Evolutionary conservation across 2,113 vertebrate genomes (phyloP).

Genomic region (Macquaria ambigua): DNA sequence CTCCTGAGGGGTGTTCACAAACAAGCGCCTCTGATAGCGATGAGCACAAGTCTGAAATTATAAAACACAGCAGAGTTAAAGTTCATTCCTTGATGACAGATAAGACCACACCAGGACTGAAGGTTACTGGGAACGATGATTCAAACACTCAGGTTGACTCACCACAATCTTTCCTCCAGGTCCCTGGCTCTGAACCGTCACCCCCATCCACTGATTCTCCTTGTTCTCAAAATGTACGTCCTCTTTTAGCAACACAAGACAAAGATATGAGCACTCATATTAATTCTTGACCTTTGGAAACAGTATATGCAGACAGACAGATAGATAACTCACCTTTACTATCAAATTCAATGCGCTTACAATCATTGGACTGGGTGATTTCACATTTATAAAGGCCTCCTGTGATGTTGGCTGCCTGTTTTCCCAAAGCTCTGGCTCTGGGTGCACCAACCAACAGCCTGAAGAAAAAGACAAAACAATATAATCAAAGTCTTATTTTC

Average conservation of each 20-base stretch:
- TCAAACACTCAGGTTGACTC: constrained; percentile 69
- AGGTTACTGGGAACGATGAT: neutral
- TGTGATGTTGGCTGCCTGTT: constrained; percentile 89
- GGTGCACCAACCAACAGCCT: constrained; percentile 96
- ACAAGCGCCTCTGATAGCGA: constrained; percentile 92
- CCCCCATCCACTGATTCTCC: constrained; percentile 99
- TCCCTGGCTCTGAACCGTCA: constrained; percentile 96
- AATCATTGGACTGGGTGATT: constrained; percentile 80
- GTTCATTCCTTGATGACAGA: neutral
- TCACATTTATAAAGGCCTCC: constrained; percentile 96
- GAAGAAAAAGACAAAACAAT: constrained; percentile 26
- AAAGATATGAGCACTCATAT: constrained; percentile 4
- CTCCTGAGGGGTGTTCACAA: constrained; percentile 87
- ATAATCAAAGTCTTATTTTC: neutral
- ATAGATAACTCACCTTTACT: constrained; percentile 85
- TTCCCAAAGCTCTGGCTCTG: constrained; percentile 86
- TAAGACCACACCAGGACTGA: neutral
- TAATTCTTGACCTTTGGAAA: neutral
- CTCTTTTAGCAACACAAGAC: constrained; percentile 77
- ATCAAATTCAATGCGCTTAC: constrained; percentile 91
- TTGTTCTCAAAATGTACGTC: constrained; percentile 88
- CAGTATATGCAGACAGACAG: neutral
- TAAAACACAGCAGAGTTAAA: neutral
- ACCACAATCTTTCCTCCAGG: constrained; percentile 98
- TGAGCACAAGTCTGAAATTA: constrained; percentile 93